Base-by-base conservation (phyloP, 1,140 invertebrate species). In the Drosophila tani region DNA sequence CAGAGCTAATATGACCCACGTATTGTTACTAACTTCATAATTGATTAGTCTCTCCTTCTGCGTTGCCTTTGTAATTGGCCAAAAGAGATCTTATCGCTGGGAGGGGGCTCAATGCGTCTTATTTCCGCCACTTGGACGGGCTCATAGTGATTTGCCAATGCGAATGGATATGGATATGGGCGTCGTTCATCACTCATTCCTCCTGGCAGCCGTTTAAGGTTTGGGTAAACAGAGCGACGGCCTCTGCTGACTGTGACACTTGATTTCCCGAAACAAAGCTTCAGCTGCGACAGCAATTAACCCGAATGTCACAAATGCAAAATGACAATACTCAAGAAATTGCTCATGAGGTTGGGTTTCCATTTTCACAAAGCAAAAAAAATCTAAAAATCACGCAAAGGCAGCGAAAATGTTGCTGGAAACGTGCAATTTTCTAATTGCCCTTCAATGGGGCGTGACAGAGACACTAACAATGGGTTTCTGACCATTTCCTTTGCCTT, bases 381-480 rank as follows among this genome's bases (percentile, higher is more conserved):
- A 12, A 15, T 15, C 15, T 6, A n/a, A 40, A 21, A 40, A 77
- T 49, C 41, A 73, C 73, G 68, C 57, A 65, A 51, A 60, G 46
- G 41, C 50, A 57, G 41, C 32, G 45, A 64, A 74, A 66, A 60
- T 73, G 51, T 67, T 32, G 43, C 41, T 56, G 66, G 57, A 58
- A 75, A 67, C 53, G 57, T 76, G 59, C 76, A 67, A 69, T 73
- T 81, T 69, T 21, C 43, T 67, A 64, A 79, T 67, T 79, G 75
- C 79, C 81, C 62, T 68, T 51, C 60, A 82, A 82, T 83, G 80
- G 81, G 63, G 63, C 81, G 75, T 82, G 56, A 79, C 81, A 79
- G 55, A 58, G 35, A 49, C 47, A 63, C 60, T 71, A 77, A 82
- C 79, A 82, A 82, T 59, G 47, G 65, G 60, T 45, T 29, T 41